Evolutionary conservation across 2,797 vertebrate genomes (phyloP).

Genomic region (Coregonus suidteri): DNA sequence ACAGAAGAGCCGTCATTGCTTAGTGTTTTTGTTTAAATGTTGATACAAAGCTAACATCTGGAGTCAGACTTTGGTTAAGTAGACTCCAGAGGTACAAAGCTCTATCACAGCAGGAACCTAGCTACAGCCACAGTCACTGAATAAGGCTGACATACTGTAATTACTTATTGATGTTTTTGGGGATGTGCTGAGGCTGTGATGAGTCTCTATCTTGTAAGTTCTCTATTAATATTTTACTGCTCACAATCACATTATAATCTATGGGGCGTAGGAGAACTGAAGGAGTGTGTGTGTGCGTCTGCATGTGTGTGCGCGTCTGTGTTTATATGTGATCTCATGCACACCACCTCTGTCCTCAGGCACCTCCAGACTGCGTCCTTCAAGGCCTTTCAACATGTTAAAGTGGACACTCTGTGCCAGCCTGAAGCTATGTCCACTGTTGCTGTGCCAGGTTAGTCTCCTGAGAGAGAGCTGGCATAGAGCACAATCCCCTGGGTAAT

Average conservation of each 20-base stretch:
- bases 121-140: no score
- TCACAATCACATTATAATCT: no score
- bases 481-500: background rate
- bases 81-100: no score
- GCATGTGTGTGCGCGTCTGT: background rate
- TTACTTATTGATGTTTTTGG: no score
- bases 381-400: slow-evolving; percentile 94
- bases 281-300: background rate
- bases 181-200: no score
- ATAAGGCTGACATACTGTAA: no score
- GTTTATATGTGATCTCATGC: background rate
- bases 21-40: background rate
- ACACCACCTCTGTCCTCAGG: slow-evolving; percentile 63
- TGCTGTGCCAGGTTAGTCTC: slow-evolving; percentile 86
- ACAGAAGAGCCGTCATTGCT: background rate
- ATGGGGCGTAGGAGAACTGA: background rate
- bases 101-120: no score
- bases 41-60: no score
- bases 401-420: slow-evolving; percentile 93
- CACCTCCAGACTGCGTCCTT: slow-evolving; percentile 88
- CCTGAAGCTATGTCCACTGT: slow-evolving; percentile 88
- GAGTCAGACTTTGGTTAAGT: no score
- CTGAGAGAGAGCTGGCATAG: background rate
- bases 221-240: no score
- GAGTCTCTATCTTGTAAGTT: no score